A percentile compares a stretch with the other conserved stretches of the same genome.
phyloP scores from a whole-genome alignment of 2,888 invertebrate species.

The Penaeus monodon region DNA sequence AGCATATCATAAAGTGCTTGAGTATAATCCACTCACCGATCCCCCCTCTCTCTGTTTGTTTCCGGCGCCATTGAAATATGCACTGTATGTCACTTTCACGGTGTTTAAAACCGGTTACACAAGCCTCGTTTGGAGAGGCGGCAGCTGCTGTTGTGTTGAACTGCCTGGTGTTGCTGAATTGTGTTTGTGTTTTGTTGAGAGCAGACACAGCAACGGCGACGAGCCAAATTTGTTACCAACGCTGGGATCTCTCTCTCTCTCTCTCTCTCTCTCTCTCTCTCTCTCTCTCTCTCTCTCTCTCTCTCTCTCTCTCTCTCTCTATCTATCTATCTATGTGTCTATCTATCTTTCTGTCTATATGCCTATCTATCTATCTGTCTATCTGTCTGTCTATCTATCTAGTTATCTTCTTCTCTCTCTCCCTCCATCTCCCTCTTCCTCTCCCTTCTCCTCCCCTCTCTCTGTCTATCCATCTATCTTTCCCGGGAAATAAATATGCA shows the following conservation, averaged over 20 bases:
- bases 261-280: too few species aligned
- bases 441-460: neutral
- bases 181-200: conserved; percentile 15
- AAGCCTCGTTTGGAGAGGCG: neutral
- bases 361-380: too few species aligned
- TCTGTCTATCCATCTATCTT: neutral
- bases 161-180: neutral
- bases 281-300: too few species aligned
- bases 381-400: too few species aligned
- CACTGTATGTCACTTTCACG: conserved; percentile 53
- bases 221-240: too few species aligned
- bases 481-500: neutral
- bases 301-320: too few species aligned
- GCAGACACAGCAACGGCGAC: neutral
- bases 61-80: conserved; percentile 47
- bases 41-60: conserved; percentile 39
- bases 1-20: conserved; percentile 52
- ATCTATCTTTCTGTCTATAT: too few species aligned
- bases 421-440: neutral
- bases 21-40: conserved; percentile 36
- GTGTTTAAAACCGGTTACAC: conserved; percentile 26
- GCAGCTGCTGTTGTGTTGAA: neutral
- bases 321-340: too few species aligned
- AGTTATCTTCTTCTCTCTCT: neutral
- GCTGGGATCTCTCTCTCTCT: too few species aligned